phyloP scores from a whole-genome alignment of 2,113 vertebrate genomes.

The Trogon surrucura region DNA sequence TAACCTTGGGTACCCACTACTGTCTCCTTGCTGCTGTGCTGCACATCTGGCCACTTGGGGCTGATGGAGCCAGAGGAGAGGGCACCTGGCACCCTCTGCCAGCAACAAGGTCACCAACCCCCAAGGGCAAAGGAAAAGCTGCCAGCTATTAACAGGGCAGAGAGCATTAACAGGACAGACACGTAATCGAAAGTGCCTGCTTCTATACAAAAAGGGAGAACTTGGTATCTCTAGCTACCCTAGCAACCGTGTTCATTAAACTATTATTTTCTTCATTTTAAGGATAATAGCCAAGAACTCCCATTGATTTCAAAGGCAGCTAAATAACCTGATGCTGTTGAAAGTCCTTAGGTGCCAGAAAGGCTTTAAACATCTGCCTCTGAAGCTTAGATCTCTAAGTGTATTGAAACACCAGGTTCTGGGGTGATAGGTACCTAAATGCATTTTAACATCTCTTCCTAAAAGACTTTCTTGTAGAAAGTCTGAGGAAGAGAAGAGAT shows the following conservation, averaged over 20 bases:
- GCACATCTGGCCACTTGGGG: background rate
- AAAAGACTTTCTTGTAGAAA: background rate
- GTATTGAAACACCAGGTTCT: background rate
- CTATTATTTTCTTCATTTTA: slow-evolving; percentile 26
- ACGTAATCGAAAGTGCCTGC: background rate
- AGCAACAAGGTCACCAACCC: background rate
- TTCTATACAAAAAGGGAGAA: background rate
- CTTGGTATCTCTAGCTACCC: background rate
- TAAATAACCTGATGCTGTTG: background rate
- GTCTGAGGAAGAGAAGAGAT: background rate
- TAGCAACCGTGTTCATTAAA: background rate
- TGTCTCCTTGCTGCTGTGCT: background rate
- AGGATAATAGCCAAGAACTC: background rate
- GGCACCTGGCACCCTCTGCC: background rate
- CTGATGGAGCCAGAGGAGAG: background rate
- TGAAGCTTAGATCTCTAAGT: background rate
- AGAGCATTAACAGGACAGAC: slow-evolving; percentile 1
- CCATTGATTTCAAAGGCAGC: background rate
- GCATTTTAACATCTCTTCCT: background rate
- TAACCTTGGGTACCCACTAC: background rate
- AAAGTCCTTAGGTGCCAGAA: background rate
- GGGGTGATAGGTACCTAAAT: background rate
- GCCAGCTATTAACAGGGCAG: background rate
- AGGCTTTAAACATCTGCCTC: background rate
- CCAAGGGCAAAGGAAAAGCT: background rate